phyloP scores from a whole-genome alignment of 2,797 vertebrate species.

The Stomatorhinus walkeri region DNA sequence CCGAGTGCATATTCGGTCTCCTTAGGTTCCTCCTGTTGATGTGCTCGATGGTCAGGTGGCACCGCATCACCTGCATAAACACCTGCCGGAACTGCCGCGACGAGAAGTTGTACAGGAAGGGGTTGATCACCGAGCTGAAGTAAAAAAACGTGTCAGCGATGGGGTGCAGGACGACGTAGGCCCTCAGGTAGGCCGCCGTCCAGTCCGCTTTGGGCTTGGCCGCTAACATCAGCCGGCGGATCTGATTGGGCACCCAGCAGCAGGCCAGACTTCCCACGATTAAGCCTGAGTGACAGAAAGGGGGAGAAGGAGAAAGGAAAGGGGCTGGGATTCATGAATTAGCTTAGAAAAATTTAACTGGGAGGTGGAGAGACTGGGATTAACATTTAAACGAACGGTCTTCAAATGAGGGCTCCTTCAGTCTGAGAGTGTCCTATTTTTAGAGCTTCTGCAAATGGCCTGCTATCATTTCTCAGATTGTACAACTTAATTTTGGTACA shows the following conservation, averaged over 20 bases:
- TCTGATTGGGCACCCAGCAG: constrained; percentile 92
- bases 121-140: constrained; percentile 90
- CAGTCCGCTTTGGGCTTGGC: constrained; percentile 72
- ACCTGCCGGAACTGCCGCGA: constrained; percentile 83
- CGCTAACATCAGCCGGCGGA: constrained; percentile 79
- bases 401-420: not conserved
- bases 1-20: constrained; percentile 38
- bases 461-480: not conserved
- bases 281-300: constrained; percentile 27
- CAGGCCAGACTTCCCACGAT: constrained; percentile 64
- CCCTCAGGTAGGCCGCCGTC: constrained; percentile 66
- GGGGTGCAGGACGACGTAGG: constrained; percentile 71
- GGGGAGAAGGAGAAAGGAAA: constrained; percentile 12
- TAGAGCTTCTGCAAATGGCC: constrained; percentile 7
- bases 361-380: not conserved
- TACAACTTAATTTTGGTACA: not conserved
- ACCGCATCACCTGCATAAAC: constrained; percentile 78
- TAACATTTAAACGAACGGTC: not conserved
- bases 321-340: not conserved
- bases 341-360: not conserved
- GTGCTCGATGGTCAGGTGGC: constrained; percentile 70
- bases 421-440: not conserved
- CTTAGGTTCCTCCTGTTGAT: constrained; percentile 64
- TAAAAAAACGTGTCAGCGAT: constrained; percentile 87
- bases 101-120: constrained; percentile 87